Conservation (phyloP, 2,113 vertebrate genomes). For the Lipophrys pholis region DNA sequence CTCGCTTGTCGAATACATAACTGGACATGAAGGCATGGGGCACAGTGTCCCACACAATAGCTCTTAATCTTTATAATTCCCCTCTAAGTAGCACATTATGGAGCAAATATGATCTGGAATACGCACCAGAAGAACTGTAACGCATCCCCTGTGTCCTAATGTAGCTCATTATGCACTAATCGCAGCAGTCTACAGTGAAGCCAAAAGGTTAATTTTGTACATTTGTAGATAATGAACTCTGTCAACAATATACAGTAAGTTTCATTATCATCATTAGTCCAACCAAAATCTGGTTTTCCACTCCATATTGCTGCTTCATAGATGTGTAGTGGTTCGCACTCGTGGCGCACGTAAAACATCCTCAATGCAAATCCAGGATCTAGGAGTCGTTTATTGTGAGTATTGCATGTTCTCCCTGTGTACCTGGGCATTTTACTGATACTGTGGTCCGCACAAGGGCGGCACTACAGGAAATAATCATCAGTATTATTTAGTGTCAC, state of each 20-base stretch:
- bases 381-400: too few species aligned
- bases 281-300: conserved; percentile 12
- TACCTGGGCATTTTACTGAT: too few species aligned
- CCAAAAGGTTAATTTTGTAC: conserved; percentile 25
- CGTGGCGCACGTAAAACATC: too few species aligned
- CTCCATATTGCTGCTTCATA: conserved; percentile 2
- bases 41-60: conserved; percentile 20
- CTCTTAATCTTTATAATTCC: conserved; percentile 42
- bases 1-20: conserved; percentile 5
- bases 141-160: not conserved
- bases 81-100: conserved; percentile 13
- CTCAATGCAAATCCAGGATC: too few species aligned
- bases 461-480: too few species aligned
- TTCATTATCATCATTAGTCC: conserved; percentile 4
- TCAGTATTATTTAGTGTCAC: too few species aligned
- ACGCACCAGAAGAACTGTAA: not conserved
- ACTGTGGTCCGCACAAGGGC: too few species aligned
- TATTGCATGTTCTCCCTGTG: too few species aligned
- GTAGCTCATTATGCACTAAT: conserved; percentile 24
- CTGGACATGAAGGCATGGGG: conserved; percentile 15
- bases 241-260: not conserved
- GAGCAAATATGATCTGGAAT: conserved; percentile 10
- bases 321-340: too few species aligned
- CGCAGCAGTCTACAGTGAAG: not conserved
- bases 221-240: conserved; percentile 33